Base-by-base conservation (phyloP, 2,113 vertebrate species). In the Calyptommatus sinebrachiatus region DNA sequence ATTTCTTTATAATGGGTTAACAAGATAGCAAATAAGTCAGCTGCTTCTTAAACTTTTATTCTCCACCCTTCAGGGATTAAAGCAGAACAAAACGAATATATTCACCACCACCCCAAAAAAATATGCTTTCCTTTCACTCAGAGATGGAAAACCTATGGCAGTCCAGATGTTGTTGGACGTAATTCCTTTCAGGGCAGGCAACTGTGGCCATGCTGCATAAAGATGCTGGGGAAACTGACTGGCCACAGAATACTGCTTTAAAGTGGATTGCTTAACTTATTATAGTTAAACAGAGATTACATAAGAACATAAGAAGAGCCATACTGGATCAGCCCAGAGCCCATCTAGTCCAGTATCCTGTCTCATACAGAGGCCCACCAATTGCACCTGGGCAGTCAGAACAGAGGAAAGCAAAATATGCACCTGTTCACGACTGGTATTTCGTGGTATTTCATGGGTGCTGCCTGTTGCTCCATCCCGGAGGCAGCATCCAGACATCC, bases 21-120 rank as follows among this genome's bases (percentile, higher is more conserved):
- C n/a, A 86, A 48, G 28, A 50, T 62, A 11, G 5, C 41, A 81
- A 60, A 61, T 69, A 41, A 70, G 31, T n/a, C 41, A 71, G 22
- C 18, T 81, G n/a, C 9, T 83, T 71, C 29, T 50, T 80, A 5
- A 67, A 71, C 4, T 21, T 81, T 75, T 68, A 46, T 70, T 72
- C 48, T 68, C 61, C 4, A 6, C 63, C 70, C 29, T 77, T 83
- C 63, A 77, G 63, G 26, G 71, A 41, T 45, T 77, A 26, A 24
- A 31, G 28, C 28, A 12, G n/a, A 26, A 81, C 2, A 67, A 74
- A 77, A 82, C 31, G 21, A 84, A 72, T 21, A 71, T 21, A 41
- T 81, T 60, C 80, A 31, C 7, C n/a, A n/a, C n/a, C n/a, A n/a
- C n/a, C n/a, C n/a, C n/a, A n/a, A n/a, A n/a, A n/a, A 62, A 21